A percentile compares a stretch with the other conserved stretches of the same genome.
Evolutionary conservation across 2,888 invertebrate species (phyloP).

Genomic region (Notodonta dromedarius): DNA sequence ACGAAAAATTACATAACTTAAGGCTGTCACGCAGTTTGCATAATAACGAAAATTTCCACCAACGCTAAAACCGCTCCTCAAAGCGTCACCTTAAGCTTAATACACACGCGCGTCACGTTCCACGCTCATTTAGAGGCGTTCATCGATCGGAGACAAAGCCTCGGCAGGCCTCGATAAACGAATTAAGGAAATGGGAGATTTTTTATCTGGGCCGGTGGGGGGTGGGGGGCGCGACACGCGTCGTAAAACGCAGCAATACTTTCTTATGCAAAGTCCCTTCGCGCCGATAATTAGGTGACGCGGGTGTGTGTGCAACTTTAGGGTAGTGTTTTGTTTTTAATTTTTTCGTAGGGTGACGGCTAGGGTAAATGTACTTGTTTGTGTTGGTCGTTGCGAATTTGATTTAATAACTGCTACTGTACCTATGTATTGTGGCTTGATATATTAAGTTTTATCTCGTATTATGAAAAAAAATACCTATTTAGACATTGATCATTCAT

Average conservation of each 20-base stretch:
- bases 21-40: slow-evolving; percentile 25
- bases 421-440: too few relatives aligned
- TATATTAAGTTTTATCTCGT: too few relatives aligned
- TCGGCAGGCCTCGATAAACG: slow-evolving; percentile 81
- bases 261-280: slow-evolving; percentile 83
- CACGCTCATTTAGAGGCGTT: slow-evolving; percentile 79
- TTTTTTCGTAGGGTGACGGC: slow-evolving; percentile 53
- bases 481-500: too few relatives aligned
- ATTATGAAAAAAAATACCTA: too few relatives aligned
- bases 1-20: neutral
- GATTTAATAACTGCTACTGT: neutral
- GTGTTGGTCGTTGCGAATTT: neutral
- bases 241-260: slow-evolving; percentile 83
- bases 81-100: slow-evolving; percentile 73
- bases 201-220: slow-evolving; percentile 79
- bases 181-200: slow-evolving; percentile 85
- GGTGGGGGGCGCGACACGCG: slow-evolving; percentile 67
- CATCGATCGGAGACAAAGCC: slow-evolving; percentile 84
- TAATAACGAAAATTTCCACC: slow-evolving; percentile 31
- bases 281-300: slow-evolving; percentile 79
- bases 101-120: slow-evolving; percentile 81
- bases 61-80: slow-evolving; percentile 41
- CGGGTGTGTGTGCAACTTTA: slow-evolving; percentile 66
- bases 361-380: neutral
- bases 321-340: slow-evolving; percentile 75